Evolutionary conservation across 37 sponge, comb jelly and placozoan genomes (phyloP).

Genomic region (Halichondria panicea): DNA sequence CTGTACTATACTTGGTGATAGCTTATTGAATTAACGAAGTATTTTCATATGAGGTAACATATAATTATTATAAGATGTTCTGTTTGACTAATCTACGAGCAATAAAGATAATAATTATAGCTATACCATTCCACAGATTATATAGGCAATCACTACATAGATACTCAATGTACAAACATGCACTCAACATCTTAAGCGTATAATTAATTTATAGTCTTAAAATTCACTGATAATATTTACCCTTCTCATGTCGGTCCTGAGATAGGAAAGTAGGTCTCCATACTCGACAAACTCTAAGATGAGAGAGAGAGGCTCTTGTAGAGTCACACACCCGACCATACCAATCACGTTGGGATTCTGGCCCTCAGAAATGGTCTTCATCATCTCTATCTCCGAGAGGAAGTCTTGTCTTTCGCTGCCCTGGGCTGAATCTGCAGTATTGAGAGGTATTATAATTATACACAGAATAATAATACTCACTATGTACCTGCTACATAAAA

Average conservation of each 20-base stretch:
- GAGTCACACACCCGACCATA: slow-evolving; percentile 72
- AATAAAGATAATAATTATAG: too few relatives aligned
- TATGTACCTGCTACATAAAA: too few relatives aligned
- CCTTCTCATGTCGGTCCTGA: slow-evolving; percentile 45
- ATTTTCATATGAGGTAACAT: too few relatives aligned
- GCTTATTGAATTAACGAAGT: too few relatives aligned
- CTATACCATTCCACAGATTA: too few relatives aligned
- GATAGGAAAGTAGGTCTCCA: slow-evolving; percentile 65
- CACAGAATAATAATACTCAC: background rate
- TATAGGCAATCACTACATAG: too few relatives aligned
- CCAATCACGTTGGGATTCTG: slow-evolving; percentile 66
- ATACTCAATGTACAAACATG: too few relatives aligned
- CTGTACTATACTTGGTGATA: too few relatives aligned
- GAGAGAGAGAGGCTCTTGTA: slow-evolving; percentile 73
- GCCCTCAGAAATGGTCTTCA: slow-evolving; percentile 66
- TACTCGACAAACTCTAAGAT: slow-evolving; percentile 66
- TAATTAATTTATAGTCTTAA: too few relatives aligned
- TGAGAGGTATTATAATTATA: background rate
- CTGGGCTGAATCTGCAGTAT: slow-evolving; percentile 31
- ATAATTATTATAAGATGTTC: too few relatives aligned
- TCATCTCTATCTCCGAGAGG: slow-evolving; percentile 61
- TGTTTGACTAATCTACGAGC: too few relatives aligned
- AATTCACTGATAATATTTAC: slow-evolving; percentile 31
- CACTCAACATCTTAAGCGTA: too few relatives aligned
- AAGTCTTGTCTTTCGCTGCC: slow-evolving; percentile 67